Base-by-base conservation (phyloP, 2,113 vertebrate species). In the Lepus europaeus region DNA sequence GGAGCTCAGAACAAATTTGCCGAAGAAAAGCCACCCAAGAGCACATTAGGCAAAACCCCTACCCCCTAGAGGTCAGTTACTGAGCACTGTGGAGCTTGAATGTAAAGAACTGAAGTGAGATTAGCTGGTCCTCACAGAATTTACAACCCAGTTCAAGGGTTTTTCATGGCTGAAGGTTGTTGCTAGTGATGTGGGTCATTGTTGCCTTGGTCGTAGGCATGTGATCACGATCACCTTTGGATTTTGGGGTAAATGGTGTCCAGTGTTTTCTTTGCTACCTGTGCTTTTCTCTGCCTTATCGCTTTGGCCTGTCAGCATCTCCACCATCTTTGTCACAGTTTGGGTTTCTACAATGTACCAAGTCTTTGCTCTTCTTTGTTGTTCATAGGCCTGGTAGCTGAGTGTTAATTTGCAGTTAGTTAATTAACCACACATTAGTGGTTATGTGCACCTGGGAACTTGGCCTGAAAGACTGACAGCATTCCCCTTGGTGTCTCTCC, bases 1-100 rank as follows among this genome's bases (percentile, higher is more conserved):
- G 97, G 69, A 96, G 79, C 4, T 76, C 53, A 77, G 80, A 92
- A 59, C 22, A 89, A 79, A 77, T 77, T 87, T 76, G 33, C 19
- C 70, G 45, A 87, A 61, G 61, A 83, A 63, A 81, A 70, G 23
- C 6, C 51, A 89, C 87, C 27, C 27, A 66, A 83, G 80, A 64
- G 66, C 27, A 72, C 3, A 9, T 73, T 31, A 59, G 53, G 49
- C 33, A 10, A 20, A 10, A 59, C 56, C 56, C 56, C 25, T 49
- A 80, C n/a, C 11, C 27, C 39, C 53, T 14, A 51, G 88, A 51
- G 31, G 83, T 85, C 49, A 73, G 9, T 76, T 73, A 80, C 56
- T 93, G 80, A 91, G 83, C 73, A 77, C 45, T 23, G 7, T 79
- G 94, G 49, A 79, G 64, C 77, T 59, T 56, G 73, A 93, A 74